Evolutionary conservation across 2,797 vertebrate genomes (phyloP).

Genomic region (Gadopsis bispinosus): DNA sequence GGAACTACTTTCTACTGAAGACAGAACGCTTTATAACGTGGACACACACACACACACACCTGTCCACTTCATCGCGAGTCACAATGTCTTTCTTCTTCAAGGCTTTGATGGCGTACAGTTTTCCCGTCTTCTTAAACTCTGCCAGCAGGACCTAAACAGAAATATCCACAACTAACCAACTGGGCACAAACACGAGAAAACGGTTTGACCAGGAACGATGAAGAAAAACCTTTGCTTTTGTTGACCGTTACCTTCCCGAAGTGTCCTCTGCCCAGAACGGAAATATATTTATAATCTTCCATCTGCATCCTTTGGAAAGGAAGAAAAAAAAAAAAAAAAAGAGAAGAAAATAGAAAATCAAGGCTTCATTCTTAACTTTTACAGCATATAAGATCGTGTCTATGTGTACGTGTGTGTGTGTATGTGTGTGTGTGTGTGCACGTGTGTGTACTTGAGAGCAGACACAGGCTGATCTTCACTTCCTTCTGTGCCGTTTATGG

Average conservation of each 20-base stretch:
- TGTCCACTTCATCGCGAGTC: slow-evolving; percentile 91
- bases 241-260: slow-evolving; percentile 86
- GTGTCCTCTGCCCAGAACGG: slow-evolving; percentile 92
- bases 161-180: slow-evolving; percentile 4
- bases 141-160: slow-evolving; percentile 89
- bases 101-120: slow-evolving; percentile 92
- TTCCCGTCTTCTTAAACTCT: slow-evolving; percentile 87
- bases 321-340: background rate
- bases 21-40: background rate
- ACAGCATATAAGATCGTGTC: background rate
- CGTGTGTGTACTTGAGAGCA: slow-evolving; percentile 64
- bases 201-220: accelerated
- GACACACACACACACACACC: slow-evolving; percentile 67
- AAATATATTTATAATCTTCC: slow-evolving; percentile 89
- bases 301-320: slow-evolving; percentile 75
- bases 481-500: slow-evolving; percentile 51
- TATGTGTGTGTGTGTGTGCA: slow-evolving; percentile 10
- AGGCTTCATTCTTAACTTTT: background rate
- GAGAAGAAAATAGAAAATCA: background rate
- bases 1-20: background rate
- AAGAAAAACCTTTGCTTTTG: background rate
- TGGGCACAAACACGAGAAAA: slow-evolving; percentile 7
- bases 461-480: slow-evolving; percentile 61
- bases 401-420: slow-evolving; percentile 15
- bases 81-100: slow-evolving; percentile 95